Percentiles rank a stretch among this genome's conserved stretches.
These are phyloP conservation scores for Thryonomys swinderianus DNA, from an alignment of 2,113 vertebrate genomes.

Conservation along the genomic window DNA sequence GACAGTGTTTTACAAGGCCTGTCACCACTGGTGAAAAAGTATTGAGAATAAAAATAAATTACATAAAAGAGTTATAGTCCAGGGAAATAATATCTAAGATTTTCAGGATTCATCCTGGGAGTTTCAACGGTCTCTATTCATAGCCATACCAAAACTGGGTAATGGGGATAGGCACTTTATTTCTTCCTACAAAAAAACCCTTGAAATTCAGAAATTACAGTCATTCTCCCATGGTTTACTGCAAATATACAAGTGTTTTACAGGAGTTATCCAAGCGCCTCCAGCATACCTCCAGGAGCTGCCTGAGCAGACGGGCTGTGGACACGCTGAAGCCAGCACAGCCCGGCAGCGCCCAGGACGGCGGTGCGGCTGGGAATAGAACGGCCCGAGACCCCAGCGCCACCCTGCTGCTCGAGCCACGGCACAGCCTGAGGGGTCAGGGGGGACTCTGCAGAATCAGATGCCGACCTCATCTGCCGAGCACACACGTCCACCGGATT, in stretches of 20 bases:
- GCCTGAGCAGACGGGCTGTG: neutral
- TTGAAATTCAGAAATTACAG: slow-evolving; percentile 5
- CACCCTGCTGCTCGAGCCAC: neutral
- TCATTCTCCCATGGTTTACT: neutral
- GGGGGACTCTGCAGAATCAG: slow-evolving; percentile 36
- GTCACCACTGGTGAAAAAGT: neutral
- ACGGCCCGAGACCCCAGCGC: neutral
- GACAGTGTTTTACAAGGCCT: neutral
- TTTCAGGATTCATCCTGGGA: neutral
- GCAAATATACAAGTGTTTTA: neutral
- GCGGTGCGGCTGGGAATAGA: slow-evolving; percentile 19
- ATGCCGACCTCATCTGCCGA: slow-evolving; percentile 43
- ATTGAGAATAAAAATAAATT: slow-evolving; percentile 6
- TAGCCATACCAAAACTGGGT: slow-evolving; percentile 17
- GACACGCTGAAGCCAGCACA: neutral
- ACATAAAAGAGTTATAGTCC: neutral
- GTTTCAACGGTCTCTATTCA: slow-evolving; percentile 52
- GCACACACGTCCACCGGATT: neutral
- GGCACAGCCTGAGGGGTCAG: neutral
- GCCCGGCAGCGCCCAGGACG: neutral
- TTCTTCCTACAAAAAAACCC: neutral
- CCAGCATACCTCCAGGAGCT: neutral
- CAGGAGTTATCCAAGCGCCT: neutral
- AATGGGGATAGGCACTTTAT: neutral
- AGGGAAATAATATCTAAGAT: neutral